Conservation (phyloP, 1,140 invertebrate species). For the Triops longicaudatus region DNA sequence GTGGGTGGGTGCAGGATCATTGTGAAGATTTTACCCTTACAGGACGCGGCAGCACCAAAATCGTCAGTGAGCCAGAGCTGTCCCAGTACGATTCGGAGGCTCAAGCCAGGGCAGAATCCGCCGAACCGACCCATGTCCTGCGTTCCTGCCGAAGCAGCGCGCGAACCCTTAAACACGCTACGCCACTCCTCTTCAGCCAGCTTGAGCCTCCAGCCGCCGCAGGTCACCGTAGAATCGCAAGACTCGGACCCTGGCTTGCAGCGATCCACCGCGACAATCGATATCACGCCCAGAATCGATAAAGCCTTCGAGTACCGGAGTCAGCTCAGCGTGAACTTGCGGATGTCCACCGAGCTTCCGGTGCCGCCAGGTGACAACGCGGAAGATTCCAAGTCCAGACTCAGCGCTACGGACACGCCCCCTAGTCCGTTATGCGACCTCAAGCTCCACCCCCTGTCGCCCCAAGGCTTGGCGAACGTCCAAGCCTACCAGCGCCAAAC, state of each 20-base stretch:
- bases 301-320: conserved; percentile 30
- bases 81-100: background rate
- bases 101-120: conserved; percentile 18
- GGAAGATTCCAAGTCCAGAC: background rate
- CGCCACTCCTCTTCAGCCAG: background rate
- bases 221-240: background rate
- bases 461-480: conserved; percentile 22
- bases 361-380: background rate
- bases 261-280: background rate
- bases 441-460: conserved; percentile 16
- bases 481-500: conserved; percentile 20
- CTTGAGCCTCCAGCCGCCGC: background rate
- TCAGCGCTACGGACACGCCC: conserved; percentile 3
- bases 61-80: background rate
- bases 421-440: conserved; percentile 20
- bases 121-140: background rate
- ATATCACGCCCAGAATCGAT: conserved; percentile 22
- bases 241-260: background rate
- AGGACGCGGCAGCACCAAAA: background rate
- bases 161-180: background rate
- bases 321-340: conserved; percentile 28
- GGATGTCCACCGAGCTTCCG: conserved; percentile 28
- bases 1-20: conserved; percentile 35
- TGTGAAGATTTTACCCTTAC: conserved; percentile 7
- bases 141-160: background rate